These are phyloP conservation scores for Lepidonotus clava DNA, from an alignment of 2,888 invertebrate species.

Conservation along the genomic window DNA sequence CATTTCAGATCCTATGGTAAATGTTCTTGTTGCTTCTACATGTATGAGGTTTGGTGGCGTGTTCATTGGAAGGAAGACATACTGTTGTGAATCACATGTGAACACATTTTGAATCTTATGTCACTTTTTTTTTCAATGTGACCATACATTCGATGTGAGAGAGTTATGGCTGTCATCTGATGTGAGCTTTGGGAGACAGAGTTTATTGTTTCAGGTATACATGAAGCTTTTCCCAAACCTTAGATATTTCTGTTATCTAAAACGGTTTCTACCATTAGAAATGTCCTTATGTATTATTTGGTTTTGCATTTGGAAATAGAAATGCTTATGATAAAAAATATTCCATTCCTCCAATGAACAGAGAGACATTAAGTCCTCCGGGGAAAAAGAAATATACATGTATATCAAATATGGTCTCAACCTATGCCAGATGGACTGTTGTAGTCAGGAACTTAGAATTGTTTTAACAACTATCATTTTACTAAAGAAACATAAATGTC, in stretches of 20 bases:
- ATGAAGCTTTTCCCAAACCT: neutral
- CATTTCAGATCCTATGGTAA: neutral
- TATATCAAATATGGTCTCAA: no score
- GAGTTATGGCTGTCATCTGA: no score
- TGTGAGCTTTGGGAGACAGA: no score
- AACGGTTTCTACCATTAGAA: no score
- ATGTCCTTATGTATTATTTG: no score
- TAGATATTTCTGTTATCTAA: no score
- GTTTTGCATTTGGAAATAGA: neutral
- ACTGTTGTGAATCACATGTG: conserved; percentile 26
- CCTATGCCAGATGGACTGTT: no score
- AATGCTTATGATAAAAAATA: neutral
- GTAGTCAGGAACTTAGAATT: no score
- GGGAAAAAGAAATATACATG: neutral
- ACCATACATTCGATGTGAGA: no score
- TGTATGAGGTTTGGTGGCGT: neutral
- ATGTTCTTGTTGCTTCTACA: conserved; percentile 28
- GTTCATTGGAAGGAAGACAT: neutral
- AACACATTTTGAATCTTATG: neutral
- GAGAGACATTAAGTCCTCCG: no score
- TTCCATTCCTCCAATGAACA: neutral
- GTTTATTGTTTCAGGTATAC: neutral
- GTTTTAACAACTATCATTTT: no score
- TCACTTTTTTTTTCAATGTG: neutral
- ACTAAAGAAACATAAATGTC: no score